Conservation (phyloP, 2,888 invertebrate species). For the Cataglyphis altisquamis region DNA sequence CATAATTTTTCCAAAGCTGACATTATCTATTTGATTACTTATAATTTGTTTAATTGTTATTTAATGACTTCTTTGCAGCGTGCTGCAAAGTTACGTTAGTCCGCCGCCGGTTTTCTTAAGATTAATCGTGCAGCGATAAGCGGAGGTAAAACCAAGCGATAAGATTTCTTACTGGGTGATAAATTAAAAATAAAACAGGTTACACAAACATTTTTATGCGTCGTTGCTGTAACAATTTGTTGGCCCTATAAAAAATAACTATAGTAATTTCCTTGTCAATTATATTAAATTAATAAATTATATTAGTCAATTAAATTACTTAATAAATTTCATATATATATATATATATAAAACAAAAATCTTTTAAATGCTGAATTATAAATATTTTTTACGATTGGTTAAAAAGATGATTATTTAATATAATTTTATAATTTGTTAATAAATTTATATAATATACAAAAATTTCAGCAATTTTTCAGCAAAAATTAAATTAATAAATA, state of each 20-base stretch:
- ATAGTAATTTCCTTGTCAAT: not conserved
- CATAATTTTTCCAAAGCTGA: conserved; percentile 15
- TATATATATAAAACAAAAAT: not conserved
- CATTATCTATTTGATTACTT: conserved; percentile 40
- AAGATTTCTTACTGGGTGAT: conserved; percentile 3
- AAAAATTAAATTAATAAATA: not conserved
- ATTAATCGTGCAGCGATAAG: conserved; percentile 6
- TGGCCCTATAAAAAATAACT: not conserved
- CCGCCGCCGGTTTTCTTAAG: not conserved
- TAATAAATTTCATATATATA: not conserved
- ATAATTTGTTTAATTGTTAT: conserved; percentile 42
- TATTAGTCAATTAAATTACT: not conserved
- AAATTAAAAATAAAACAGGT: conserved; percentile 32
- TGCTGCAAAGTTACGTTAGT: not conserved
- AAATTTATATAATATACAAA: not conserved
- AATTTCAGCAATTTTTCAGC: not conserved
- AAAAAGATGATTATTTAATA: not conserved
- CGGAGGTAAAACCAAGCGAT: not conserved
- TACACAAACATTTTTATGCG: not conserved
- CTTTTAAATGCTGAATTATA: not conserved
- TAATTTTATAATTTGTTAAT: not conserved
- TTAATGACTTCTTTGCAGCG: conserved; percentile 19
- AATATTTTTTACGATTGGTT: not conserved
- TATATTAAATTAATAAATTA: not conserved
- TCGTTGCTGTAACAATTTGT: not conserved